Conservation (phyloP, 2,797 vertebrate species). For the Sebastes kiyomatsui region DNA sequence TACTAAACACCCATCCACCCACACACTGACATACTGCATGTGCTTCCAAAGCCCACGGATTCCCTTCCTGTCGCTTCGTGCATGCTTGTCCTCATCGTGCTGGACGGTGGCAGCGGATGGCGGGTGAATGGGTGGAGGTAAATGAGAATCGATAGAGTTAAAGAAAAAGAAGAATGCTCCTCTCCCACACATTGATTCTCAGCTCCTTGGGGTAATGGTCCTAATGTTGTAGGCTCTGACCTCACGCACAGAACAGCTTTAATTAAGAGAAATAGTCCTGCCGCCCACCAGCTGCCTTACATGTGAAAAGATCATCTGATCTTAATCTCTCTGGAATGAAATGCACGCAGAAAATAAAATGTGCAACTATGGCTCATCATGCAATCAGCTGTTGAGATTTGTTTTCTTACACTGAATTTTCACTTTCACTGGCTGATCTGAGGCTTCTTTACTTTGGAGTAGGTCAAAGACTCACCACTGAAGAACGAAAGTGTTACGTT, state of each 20-base stretch:
- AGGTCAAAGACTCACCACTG: neutral
- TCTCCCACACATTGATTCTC: constrained; percentile 75
- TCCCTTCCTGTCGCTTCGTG: neutral
- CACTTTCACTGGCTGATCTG: neutral
- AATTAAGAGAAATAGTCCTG: constrained; percentile 61
- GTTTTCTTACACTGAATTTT: neutral
- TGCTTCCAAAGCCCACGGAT: neutral
- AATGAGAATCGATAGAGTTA: constrained; percentile 82
- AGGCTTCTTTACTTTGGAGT: neutral
- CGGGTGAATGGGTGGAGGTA: constrained; percentile 60
- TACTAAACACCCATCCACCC: neutral
- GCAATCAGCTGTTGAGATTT: neutral
- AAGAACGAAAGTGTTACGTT: neutral
- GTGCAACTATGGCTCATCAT: neutral
- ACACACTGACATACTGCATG: neutral
- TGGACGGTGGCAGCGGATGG: constrained; percentile 28
- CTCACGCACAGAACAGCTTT: constrained; percentile 64
- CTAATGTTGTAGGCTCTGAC: constrained; percentile 65
- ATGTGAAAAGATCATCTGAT: neutral
- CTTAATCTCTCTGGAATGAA: neutral
- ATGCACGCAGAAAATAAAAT: neutral
- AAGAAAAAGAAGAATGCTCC: constrained; percentile 70
- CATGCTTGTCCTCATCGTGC: neutral
- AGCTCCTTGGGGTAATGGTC: constrained; percentile 66
- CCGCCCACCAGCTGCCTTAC: neutral